Evolutionary conservation across 1,140 invertebrate genomes (phyloP).

Genomic region (Cyclina sinensis): DNA sequence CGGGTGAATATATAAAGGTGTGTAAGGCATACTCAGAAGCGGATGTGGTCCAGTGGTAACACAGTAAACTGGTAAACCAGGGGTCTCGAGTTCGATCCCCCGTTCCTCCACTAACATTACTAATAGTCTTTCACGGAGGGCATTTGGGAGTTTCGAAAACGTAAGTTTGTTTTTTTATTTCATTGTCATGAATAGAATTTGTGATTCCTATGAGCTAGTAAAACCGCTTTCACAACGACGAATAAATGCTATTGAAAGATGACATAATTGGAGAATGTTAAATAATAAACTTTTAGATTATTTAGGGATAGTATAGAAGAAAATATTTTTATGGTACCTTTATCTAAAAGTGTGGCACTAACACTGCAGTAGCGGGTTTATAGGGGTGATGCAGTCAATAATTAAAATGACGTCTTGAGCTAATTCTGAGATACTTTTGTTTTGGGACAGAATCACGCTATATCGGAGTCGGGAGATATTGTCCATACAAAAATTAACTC

Average conservation of each 20-base stretch:
- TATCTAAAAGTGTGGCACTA: slow-evolving; percentile 12
- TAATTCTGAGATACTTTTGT: too few relatives aligned
- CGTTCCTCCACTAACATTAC: too few relatives aligned
- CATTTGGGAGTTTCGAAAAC: slow-evolving; percentile 33
- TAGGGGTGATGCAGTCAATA: slow-evolving; percentile 19
- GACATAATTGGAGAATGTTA: slow-evolving; percentile 20
- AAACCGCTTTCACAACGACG: not conserved
- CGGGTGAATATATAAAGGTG: slow-evolving; percentile 11
- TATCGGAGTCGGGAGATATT: too few relatives aligned
- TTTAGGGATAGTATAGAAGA: slow-evolving; percentile 19
- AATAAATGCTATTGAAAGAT: slow-evolving; percentile 33
- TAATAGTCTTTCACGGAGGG: too few relatives aligned
- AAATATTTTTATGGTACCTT: not conserved
- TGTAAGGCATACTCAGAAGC: slow-evolving; percentile 22
- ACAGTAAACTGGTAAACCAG: too few relatives aligned
- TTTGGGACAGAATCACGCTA: too few relatives aligned
- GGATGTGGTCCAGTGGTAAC: too few relatives aligned
- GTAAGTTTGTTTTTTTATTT: slow-evolving; percentile 11
- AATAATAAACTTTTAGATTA: slow-evolving; percentile 12
- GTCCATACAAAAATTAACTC: too few relatives aligned
- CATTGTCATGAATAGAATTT: too few relatives aligned
- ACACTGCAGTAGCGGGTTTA: slow-evolving; percentile 7
- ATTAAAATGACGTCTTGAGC: too few relatives aligned
- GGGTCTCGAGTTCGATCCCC: too few relatives aligned
- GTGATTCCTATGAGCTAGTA: too few relatives aligned